Percentiles rank a stretch among this genome's conserved stretches.
phyloP scores from a whole-genome alignment of 2,888 invertebrate species.

The Tetropium fuscum region DNA sequence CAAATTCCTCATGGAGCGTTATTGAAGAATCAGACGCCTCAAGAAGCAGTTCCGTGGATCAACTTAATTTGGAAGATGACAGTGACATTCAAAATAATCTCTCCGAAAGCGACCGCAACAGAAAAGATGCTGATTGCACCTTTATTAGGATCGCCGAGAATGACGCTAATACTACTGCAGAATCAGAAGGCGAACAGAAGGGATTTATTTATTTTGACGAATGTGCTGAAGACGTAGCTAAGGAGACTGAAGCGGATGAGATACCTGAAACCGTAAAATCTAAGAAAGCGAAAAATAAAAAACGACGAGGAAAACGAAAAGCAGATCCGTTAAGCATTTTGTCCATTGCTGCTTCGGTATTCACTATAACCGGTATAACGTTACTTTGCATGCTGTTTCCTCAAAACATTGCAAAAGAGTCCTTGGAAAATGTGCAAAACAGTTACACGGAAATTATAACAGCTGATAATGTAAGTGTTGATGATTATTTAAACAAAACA shows the following conservation, averaged over 20 bases:
- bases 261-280: background rate
- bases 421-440: constrained; percentile 20
- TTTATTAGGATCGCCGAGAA: constrained; percentile 27
- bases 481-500: constrained; percentile 30
- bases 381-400: constrained; percentile 52
- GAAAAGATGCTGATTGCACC: constrained; percentile 20
- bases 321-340: constrained; percentile 47
- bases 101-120: background rate
- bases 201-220: background rate
- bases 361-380: constrained; percentile 54
- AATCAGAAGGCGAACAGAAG: constrained; percentile 4
- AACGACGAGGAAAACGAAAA: constrained; percentile 4
- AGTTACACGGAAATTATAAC: constrained; percentile 21
- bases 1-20: constrained; percentile 57
- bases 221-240: background rate
- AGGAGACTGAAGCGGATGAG: constrained; percentile 1
- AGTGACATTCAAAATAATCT: constrained; percentile 12
- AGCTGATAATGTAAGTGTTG: background rate
- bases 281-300: constrained; percentile 2
- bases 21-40: constrained; percentile 33
- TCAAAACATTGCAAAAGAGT: constrained; percentile 20
- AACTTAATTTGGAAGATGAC: constrained; percentile 23
- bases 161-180: background rate
- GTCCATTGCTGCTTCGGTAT: constrained; percentile 50
- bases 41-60: constrained; percentile 30